Evolutionary conservation across 2,888 invertebrate genomes (phyloP).

Genomic region (Suillia variegata): DNA sequence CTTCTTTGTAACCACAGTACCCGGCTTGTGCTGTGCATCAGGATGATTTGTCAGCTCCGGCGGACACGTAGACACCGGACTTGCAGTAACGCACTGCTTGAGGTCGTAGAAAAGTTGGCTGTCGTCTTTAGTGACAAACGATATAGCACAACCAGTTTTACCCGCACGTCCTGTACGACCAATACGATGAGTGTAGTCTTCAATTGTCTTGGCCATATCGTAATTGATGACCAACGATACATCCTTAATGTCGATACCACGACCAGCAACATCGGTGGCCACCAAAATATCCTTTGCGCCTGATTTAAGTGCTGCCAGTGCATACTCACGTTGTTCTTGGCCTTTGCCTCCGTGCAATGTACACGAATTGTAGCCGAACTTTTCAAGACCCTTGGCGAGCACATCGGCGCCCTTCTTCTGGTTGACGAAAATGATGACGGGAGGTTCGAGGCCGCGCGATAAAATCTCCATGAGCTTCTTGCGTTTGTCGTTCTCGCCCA

Average conservation of each 20-base stretch:
- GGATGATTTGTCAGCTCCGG: slow-evolving; percentile 97
- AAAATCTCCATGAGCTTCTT: slow-evolving; percentile 95
- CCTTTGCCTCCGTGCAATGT: slow-evolving; percentile 99
- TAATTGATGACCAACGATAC: slow-evolving; percentile 99
- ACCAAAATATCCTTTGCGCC: slow-evolving; percentile 98
- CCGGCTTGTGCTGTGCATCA: slow-evolving; percentile 97
- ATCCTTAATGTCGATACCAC: slow-evolving; percentile 99
- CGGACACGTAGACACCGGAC: slow-evolving; percentile 93
- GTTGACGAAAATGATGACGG: slow-evolving; percentile 99
- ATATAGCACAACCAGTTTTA: slow-evolving; percentile 94
- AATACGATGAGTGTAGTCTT: slow-evolving; percentile 97
- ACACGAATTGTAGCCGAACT: slow-evolving; percentile 94
- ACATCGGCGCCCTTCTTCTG: slow-evolving; percentile 99
- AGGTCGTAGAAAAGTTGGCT: slow-evolving; percentile 94
- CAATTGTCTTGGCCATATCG: slow-evolving; percentile 99
- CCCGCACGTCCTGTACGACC: slow-evolving; percentile 99
- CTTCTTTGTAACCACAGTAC: slow-evolving; percentile 92
- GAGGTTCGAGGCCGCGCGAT: slow-evolving; percentile 88
- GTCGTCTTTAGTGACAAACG: slow-evolving; percentile 97
- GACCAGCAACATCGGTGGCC: slow-evolving; percentile 98
- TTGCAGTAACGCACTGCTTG: slow-evolving; percentile 85
- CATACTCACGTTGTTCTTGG: slow-evolving; percentile 98
- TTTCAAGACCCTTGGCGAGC: slow-evolving; percentile 94
- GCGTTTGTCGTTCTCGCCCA: slow-evolving; percentile 94
- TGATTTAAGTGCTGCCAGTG: slow-evolving; percentile 92